phyloP scores from a whole-genome alignment of 2,113 vertebrate species.

The Panthera leo region DNA sequence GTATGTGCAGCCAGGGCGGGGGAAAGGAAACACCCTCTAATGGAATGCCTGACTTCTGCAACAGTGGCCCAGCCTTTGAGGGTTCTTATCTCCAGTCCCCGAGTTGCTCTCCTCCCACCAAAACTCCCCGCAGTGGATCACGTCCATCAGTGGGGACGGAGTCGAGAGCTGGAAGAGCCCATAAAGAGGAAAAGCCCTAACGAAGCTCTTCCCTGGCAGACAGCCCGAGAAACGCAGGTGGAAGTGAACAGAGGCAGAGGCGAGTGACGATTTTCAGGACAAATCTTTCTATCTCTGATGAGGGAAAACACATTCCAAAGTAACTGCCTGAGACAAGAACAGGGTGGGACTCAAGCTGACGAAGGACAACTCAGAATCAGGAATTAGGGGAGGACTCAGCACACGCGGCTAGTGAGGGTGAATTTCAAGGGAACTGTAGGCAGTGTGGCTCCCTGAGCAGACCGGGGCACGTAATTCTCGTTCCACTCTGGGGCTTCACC shows the following conservation, averaged over 20 bases:
- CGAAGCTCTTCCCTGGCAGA: not conserved
- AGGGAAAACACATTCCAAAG: conserved; percentile 9
- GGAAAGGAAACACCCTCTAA: not conserved
- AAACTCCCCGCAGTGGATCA: not conserved
- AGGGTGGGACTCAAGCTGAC: not conserved
- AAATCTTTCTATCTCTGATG: not conserved
- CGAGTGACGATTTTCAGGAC: not conserved
- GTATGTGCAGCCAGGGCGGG: not conserved
- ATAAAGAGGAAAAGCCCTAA: not conserved
- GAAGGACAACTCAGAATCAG: not conserved
- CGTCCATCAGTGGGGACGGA: not conserved
- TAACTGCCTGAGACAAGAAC: not conserved
- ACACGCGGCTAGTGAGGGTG: not conserved
- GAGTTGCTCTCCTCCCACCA: not conserved
- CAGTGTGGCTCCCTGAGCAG: rapidly evolving
- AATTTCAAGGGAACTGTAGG: not conserved
- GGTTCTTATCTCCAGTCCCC: not conserved
- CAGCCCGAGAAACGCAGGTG: not conserved
- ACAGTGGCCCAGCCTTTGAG: not conserved
- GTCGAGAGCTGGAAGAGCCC: rapidly evolving
- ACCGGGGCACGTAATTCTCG: not conserved
- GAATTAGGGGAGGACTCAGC: not conserved
- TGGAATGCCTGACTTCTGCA: not conserved
- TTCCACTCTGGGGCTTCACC: not conserved
- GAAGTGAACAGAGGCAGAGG: not conserved